Evolutionary conservation across 2,888 invertebrate species (phyloP).

Genomic region (Acanthosepion pharaonis): DNA sequence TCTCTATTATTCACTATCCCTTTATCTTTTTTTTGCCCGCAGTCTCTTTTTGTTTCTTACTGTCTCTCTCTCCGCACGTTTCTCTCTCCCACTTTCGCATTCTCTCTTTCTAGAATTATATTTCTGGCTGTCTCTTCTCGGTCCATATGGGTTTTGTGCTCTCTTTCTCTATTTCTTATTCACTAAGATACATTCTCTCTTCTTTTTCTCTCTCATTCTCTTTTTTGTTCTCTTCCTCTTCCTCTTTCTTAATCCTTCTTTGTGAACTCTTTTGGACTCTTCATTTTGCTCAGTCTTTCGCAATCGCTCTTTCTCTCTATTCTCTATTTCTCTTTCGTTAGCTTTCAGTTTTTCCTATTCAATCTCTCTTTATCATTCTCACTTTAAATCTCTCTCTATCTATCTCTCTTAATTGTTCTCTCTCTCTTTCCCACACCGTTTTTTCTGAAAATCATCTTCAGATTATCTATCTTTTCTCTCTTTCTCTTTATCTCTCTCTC

Average conservation of each 20-base stretch:
- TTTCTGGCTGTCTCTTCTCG: too few relatives aligned
- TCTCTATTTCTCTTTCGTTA: background rate
- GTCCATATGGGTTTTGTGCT: background rate
- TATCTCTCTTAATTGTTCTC: background rate
- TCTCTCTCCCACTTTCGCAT: too few relatives aligned
- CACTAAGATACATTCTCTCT: too few relatives aligned
- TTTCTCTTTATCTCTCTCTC: background rate
- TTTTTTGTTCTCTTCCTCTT: background rate
- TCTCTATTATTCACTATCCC: too few relatives aligned
- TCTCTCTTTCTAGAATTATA: too few relatives aligned
- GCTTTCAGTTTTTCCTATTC: background rate
- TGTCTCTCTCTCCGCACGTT: too few relatives aligned
- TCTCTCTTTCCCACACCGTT: background rate
- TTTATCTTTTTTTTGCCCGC: too few relatives aligned
- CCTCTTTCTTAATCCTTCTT: background rate
- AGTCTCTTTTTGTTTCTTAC: too few relatives aligned
- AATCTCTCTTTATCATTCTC: background rate
- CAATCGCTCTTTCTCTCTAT: background rate
- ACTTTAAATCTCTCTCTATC: background rate
- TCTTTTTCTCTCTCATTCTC: too few relatives aligned
- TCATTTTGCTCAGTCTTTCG: background rate
- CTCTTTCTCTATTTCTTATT: background rate
- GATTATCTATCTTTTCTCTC: background rate
- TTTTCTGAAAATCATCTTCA: background rate
- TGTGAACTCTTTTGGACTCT: background rate